phyloP scores from a whole-genome alignment of 2,113 vertebrate species.

The Odocoileus virginianus region DNA sequence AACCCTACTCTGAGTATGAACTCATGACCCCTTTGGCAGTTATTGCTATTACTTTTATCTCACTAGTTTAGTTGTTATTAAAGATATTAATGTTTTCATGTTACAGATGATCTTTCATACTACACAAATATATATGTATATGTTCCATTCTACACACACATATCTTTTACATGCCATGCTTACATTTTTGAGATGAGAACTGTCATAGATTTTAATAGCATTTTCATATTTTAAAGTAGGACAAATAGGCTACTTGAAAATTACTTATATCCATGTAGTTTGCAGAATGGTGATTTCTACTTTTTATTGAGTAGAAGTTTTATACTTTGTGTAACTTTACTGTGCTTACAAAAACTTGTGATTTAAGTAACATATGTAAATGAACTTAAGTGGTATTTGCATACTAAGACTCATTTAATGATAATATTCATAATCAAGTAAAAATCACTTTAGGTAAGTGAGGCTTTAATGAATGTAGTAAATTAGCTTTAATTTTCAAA shows the following conservation, averaged over 20 bases:
- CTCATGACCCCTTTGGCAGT: not conserved
- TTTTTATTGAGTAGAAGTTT: conserved; percentile 2
- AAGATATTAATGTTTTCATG: not conserved
- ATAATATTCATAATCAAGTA: conserved; percentile 68
- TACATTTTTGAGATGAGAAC: not conserved
- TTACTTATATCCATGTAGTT: not conserved
- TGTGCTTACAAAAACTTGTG: conserved; percentile 14
- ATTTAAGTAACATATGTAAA: conserved; percentile 53
- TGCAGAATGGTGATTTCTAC: not conserved
- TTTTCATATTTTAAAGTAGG: not conserved
- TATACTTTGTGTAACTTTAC: conserved; percentile 48
- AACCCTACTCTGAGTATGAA: not conserved
- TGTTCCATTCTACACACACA: not conserved
- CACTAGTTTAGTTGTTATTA: not conserved
- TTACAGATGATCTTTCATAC: not conserved
- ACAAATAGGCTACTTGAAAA: not conserved
- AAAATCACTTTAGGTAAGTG: conserved; percentile 55
- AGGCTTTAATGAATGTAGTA: conserved; percentile 40
- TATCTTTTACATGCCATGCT: not conserved
- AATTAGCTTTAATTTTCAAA: conserved; percentile 69
- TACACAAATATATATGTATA: not conserved
- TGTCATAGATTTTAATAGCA: not conserved
- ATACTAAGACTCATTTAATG: conserved; percentile 55
- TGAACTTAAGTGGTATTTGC: conserved; percentile 63
- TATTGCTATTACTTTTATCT: not conserved